Evolutionary conservation across 2,888 invertebrate species (phyloP).

Genomic region (Branchellion lobata): DNA sequence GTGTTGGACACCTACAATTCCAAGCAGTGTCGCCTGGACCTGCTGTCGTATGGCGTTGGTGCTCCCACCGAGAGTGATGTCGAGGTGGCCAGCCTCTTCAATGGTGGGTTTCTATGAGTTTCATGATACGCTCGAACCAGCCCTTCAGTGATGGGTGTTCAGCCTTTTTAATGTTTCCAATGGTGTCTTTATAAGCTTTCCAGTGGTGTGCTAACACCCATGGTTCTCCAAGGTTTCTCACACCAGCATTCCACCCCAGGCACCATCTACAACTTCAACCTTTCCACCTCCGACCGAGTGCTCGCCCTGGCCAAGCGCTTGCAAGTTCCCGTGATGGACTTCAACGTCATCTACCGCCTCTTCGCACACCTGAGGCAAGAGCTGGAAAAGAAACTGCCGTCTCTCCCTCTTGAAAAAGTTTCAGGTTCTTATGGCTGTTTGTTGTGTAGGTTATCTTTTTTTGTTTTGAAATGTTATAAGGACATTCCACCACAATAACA

Average conservation of each 20-base stretch:
- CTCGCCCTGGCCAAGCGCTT: constrained; percentile 65
- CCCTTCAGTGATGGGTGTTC: no score
- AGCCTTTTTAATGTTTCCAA: no score
- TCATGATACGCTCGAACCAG: no score
- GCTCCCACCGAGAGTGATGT: constrained; percentile 79
- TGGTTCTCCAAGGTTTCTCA: no score
- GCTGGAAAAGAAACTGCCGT: constrained; percentile 74
- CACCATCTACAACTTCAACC: constrained; percentile 85
- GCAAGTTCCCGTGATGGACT: constrained; percentile 69
- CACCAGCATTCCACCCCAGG: constrained; percentile 68
- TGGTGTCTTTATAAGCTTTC: no score
- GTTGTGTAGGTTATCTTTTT: neutral
- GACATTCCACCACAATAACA: neutral
- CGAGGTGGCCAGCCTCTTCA: constrained; percentile 75
- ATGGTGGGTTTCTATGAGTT: constrained; percentile 65
- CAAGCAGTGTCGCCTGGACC: constrained; percentile 72
- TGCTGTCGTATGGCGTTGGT: constrained; percentile 89
- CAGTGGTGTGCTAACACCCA: no score
- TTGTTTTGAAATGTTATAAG: neutral
- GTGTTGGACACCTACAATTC: constrained; percentile 77
- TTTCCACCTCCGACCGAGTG: constrained; percentile 60
- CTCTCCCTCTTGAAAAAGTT: constrained; percentile 73
- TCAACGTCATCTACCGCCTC: constrained; percentile 89
- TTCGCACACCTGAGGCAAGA: constrained; percentile 82
- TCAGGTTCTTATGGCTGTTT: constrained; percentile 66